Evolutionary conservation across 2,797 vertebrate genomes (phyloP), one percentile per base, ranked within the genome.

Genomic region (Propithecus perrieri): DNA sequence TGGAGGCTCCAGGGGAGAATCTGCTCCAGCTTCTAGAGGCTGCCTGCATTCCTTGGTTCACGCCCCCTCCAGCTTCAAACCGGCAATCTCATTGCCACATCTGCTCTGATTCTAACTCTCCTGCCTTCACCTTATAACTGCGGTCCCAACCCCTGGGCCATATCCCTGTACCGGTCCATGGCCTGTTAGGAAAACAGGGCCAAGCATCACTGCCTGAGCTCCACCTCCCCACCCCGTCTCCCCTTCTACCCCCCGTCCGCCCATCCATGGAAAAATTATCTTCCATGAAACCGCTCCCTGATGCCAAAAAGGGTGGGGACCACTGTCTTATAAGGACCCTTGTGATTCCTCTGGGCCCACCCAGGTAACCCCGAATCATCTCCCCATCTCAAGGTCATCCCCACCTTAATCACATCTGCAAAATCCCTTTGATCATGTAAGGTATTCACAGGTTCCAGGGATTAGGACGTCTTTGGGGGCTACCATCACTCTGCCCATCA

Each of bases 151-250:
- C 55, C 55, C 55, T 41, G 4, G 24, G 24, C 22, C 55, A 11
- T 4, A 18, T 9, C 24, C 55, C 22, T 8, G 10, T 57, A 57
- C 9, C 0, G 0, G 3, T 57, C 22, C 55, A 57, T 57, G 55
- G 9, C 55, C 55, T 57, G 4, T 57, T 57, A 26, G 55, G 22
- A 57, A 57, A 57, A 57, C 55, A 57, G 22, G 55, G 24, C 24
- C 4, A 4, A 10, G 24, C 55, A 26, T 57, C 55, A 26, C 55
- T 26, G 55, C 55, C 55, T 57, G 55, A 57, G 4, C 55, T 57
- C 55, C 55, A 57, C 55, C 55, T 57, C 55, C 55, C 24, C 24
- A 57, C 22, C 55, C 55, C 0, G 4, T 57, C 9, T 26, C 3
- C 55, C 9, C 55, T 24, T 57, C 55, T 57, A 24, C 22, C 55